Percentiles rank a stretch among this genome's conserved stretches.
These are phyloP conservation scores for Drosophila yakuba DNA, from an alignment of 1,140 invertebrate genomes.

Conservation along the genomic window DNA sequence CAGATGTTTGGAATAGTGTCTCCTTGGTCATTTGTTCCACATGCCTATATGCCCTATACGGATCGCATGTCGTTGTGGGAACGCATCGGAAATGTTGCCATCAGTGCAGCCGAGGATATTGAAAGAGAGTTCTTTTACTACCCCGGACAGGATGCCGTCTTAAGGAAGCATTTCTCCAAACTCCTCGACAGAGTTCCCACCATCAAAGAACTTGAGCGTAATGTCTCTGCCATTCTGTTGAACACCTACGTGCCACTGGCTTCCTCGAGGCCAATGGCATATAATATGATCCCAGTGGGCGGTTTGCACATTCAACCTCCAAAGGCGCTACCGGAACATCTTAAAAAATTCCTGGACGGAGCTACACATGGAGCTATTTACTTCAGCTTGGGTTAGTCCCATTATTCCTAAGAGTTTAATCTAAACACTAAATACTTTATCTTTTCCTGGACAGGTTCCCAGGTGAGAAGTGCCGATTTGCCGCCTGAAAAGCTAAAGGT, in stretches of 20 bases:
- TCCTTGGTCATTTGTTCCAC: conserved; percentile 81
- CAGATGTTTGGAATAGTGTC: conserved; percentile 66
- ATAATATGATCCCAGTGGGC: conserved; percentile 85
- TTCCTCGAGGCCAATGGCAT: conserved; percentile 83
- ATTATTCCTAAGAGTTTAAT: background rate
- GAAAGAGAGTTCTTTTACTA: conserved; percentile 57
- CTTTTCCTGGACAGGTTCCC: conserved; percentile 47
- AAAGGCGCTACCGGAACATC: conserved; percentile 77
- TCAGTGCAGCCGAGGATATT: conserved; percentile 46
- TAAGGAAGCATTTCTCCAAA: conserved; percentile 70
- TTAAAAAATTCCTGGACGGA: conserved; percentile 80
- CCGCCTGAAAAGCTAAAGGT: conserved; percentile 84
- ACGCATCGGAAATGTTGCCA: conserved; percentile 67
- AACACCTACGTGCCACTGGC: conserved; percentile 85
- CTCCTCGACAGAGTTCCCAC: conserved; percentile 62
- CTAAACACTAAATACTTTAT: background rate
- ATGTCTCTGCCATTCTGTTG: conserved; percentile 85
- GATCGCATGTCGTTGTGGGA: conserved; percentile 83
- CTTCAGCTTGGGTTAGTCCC: conserved; percentile 49
- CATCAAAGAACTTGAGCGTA: conserved; percentile 85
- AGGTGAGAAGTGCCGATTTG: conserved; percentile 79
- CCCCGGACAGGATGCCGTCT: conserved; percentile 66
- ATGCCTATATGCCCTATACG: conserved; percentile 59
- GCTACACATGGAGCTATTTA: conserved; percentile 86
- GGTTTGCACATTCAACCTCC: conserved; percentile 85